Base-by-base conservation (phyloP, 2,888 invertebrate species). In the Metacarcinus magister region DNA sequence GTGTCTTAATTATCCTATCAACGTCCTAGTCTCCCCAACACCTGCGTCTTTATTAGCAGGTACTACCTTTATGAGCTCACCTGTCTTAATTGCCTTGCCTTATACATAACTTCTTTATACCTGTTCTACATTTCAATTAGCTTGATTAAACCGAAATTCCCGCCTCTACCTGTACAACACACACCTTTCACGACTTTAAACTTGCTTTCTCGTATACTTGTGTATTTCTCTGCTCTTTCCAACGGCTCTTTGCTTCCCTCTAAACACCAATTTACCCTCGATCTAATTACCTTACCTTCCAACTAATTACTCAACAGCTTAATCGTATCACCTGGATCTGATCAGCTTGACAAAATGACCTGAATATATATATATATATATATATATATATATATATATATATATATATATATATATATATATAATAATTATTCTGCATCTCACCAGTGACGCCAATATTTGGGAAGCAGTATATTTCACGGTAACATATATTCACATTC, bases 11-110 rank as follows among this genome's bases (percentile, higher is more conserved):
- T 67, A 67, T 67, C n/a, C 67, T 67, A 67, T 67, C 67, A 67
- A 67, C 67, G 67, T 67, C 67, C 67, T 19, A 54, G 54, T 19
- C 54, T 54, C 54, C 54, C 54, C 3, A n/a, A 67, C 67, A 67
- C 67, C 67, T 67, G 67, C 67, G 67, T 67, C 67, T 67, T 67
- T 67, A 67, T 67, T 67, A 67, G n/a, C 67, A 67, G 67, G n/a
- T 67, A 67, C n/a, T 54, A n/a, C 67, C n/a, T 67, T 67, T 67
- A 67, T 67, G 67, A 67, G n/a, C 67, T 67, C 67, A 67, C 67
- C 67, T 67, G 67, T n/a, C 67, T 23, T 67, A 67, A 67, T 67
- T 67, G n/a, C 67, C 67, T 67, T n/a, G 67, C 67, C 67, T 67
- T 67, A 67, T 67, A 67, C 67, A 67, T 67, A 67, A n/a, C 67